Evolutionary conservation across 2,113 vertebrate genomes (phyloP), one percentile per base, ranked within the genome.

Genomic region (Himantopus leucocephalus): DNA sequence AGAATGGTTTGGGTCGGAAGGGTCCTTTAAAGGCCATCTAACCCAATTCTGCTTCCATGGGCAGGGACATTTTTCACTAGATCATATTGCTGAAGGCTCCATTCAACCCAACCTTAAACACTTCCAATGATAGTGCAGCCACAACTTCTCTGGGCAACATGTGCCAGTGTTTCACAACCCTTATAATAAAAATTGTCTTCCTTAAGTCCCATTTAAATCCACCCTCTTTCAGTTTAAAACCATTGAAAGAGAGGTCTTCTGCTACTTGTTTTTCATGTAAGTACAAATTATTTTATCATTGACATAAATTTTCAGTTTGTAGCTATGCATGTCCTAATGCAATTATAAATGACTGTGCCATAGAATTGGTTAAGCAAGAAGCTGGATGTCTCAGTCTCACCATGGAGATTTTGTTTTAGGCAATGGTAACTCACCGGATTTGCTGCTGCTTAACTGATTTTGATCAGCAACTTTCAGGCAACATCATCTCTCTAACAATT

Each of bases 81-180:
- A 43, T 8, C 9, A 21, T 2, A 12, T 63, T 59, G 32, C 24
- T 60, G 29, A 41, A 47, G 56, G 29, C 5, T 52, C 2, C 4
- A 6, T 72, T 55, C 47, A 63, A 27, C 10, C 18, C 15, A 12
- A 3, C 10, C 41, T 39, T 66, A 26, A 77, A 59, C 5, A 53
- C 0, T 59, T n/a, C 4, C n/a, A 39, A 0, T 0, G 17, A 64
- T 5, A 22, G 32, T 15, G 5, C 9, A 45, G 2, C 12, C 27
- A 13, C 5, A 37, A 16, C 18, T 29, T 82, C 70, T 37, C 14
- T 60, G 32, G 9, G 27, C 11, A 82, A 34, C 3, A 23, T 20
- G 14, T 47, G 8, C 4, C 8, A 37, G 5, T 43, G 21, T 19
- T 8, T 67, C 18, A 52, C 8, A 27, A 32, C 1, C 4, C 3